These are phyloP conservation scores for Enteromius afrohamiltoni DNA, from an alignment of 2,797 vertebrate genomes.

Conservation along the genomic window DNA sequence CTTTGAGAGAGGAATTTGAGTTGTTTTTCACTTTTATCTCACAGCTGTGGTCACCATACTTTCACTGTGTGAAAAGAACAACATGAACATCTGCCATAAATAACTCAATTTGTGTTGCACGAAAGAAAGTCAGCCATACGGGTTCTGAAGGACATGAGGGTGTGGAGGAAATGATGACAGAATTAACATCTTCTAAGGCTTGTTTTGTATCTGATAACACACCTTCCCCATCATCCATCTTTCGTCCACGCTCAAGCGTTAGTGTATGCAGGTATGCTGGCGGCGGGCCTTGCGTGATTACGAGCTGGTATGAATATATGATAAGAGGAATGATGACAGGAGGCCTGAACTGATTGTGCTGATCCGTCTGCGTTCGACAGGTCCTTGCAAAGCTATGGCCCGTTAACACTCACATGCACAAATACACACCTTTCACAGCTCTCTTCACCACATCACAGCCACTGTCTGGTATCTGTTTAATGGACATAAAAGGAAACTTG, in stretches of 20 bases:
- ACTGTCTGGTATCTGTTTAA: constrained; percentile 17
- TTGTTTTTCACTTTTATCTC: neutral
- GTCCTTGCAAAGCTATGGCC: constrained; percentile 55
- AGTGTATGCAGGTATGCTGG: constrained; percentile 68
- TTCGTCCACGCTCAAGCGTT: constrained; percentile 68
- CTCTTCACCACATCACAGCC: constrained; percentile 43
- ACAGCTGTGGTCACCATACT: neutral
- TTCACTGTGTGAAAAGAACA: constrained; percentile 3
- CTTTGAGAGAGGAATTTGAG: neutral
- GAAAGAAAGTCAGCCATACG: neutral
- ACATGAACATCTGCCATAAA: constrained; percentile 18
- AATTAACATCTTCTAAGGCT: constrained; percentile 2
- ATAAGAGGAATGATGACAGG: constrained; percentile 71
- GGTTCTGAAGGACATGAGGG: constrained; percentile 17
- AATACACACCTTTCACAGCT: constrained; percentile 6
- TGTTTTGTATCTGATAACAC: constrained; percentile 29
- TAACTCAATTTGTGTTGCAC: neutral
- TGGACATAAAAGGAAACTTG: neutral
- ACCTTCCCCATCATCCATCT: constrained; percentile 51
- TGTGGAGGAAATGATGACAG: constrained; percentile 19
- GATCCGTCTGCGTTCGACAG: constrained; percentile 61
- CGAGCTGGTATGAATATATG: constrained; percentile 72
- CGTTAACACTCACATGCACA: constrained; percentile 24
- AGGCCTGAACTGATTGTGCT: constrained; percentile 68
- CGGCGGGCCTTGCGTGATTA: constrained; percentile 70